phyloP scores from a whole-genome alignment of 2,113 vertebrate species.

The Scomber scombrus region DNA sequence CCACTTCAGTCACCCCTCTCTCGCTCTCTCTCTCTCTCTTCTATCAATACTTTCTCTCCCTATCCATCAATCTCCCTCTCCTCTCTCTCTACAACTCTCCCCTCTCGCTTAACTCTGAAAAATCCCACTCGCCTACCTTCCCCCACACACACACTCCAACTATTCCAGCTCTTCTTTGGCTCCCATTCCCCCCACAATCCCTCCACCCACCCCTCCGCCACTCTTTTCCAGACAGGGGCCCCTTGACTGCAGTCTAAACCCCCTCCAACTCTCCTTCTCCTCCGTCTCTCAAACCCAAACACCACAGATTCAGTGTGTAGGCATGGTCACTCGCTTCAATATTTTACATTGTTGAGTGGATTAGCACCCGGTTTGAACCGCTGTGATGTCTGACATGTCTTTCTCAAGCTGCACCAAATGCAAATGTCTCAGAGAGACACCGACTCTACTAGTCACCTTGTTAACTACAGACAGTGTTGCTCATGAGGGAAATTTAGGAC shows the following conservation, averaged over 20 bases:
- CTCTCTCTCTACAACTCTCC: neutral
- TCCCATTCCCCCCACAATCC: conserved; percentile 32
- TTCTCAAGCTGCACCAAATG: conserved; percentile 4
- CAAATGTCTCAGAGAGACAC: conserved; percentile 6
- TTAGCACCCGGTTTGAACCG: conserved; percentile 41
- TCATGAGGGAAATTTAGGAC: conserved; percentile 2
- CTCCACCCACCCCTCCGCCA: neutral
- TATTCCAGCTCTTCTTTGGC: conserved; percentile 47
- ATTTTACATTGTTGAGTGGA: conserved; percentile 50
- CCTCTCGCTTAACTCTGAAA: conserved; percentile 10
- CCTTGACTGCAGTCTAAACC: conserved; percentile 40
- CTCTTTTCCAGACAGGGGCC: conserved; percentile 73
- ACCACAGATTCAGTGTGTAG: conserved; percentile 35
- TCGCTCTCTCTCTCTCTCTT: conserved; percentile 37
- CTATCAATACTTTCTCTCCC: conserved; percentile 67
- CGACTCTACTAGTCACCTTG: neutral
- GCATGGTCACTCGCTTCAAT: conserved; percentile 26
- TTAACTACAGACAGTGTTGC: conserved; percentile 5
- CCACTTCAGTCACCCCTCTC: conserved; percentile 61
- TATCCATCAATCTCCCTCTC: conserved; percentile 40
- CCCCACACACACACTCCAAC: conserved; percentile 22
- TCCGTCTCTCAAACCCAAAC: conserved; percentile 66
- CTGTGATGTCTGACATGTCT: conserved; percentile 10
- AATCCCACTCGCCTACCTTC: conserved; percentile 17
- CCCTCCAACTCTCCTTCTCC: neutral